These are phyloP conservation scores for Cepaea hortensis DNA, from an alignment of 2,888 invertebrate species.

Conservation along the genomic window DNA sequence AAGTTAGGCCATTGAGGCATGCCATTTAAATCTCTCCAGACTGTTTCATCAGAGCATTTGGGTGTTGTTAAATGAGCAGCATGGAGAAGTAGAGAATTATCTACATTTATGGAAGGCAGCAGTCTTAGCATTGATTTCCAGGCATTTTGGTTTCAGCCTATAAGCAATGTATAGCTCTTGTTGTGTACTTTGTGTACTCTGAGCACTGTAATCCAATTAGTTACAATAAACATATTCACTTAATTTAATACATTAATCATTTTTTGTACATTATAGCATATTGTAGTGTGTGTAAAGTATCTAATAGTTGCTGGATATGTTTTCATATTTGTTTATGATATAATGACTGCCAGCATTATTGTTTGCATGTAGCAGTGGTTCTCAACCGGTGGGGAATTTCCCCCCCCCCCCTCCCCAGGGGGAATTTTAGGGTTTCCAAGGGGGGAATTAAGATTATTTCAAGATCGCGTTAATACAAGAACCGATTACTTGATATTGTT, in stretches of 20 bases:
- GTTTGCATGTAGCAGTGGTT: not conserved
- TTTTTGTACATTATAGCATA: not conserved
- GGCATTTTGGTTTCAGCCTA: not conserved
- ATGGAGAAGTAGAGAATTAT: not conserved
- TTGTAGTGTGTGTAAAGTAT: slow-evolving; percentile 11
- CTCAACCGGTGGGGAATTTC: not conserved
- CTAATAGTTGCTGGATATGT: not conserved
- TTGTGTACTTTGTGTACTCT: not conserved
- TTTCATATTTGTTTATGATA: slow-evolving; percentile 3
- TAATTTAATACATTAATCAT: not conserved
- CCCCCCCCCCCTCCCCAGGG: no score
- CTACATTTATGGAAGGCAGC: not conserved
- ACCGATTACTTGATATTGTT: no score
- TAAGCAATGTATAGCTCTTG: not conserved
- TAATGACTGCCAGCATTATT: not conserved
- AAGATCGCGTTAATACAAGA: no score
- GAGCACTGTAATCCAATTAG: not conserved
- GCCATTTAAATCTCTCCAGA: not conserved
- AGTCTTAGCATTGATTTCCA: not conserved
- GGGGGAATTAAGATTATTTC: no score
- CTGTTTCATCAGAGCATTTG: not conserved
- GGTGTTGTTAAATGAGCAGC: not conserved
- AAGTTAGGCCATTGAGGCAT: not conserved
- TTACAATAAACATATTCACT: not conserved
- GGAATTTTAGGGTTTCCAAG: no score